Evolutionary conservation across 2,888 invertebrate species (phyloP).

Genomic region (Drosophila aldrichi): DNA sequence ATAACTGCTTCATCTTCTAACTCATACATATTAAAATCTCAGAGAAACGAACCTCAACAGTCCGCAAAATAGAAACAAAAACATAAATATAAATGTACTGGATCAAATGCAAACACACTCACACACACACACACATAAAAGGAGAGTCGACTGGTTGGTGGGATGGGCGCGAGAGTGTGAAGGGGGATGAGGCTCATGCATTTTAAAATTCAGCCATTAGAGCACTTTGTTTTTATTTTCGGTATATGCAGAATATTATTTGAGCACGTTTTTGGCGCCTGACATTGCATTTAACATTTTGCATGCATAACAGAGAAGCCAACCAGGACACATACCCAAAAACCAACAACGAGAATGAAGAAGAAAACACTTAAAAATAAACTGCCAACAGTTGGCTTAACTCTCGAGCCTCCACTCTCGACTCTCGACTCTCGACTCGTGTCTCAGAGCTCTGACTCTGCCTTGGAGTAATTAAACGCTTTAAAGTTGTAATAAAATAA

Average conservation of each 20-base stretch:
- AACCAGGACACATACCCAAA: constrained; percentile 12
- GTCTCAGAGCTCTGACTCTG: not conserved
- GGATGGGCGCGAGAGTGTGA: not conserved
- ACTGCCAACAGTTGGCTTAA: constrained; percentile 25
- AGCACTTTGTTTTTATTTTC: constrained; percentile 65
- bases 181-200: constrained; percentile 58
- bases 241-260: constrained; percentile 77
- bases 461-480: constrained; percentile 63
- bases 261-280: constrained; percentile 55
- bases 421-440: constrained; percentile 3
- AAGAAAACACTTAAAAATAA: constrained; percentile 30
- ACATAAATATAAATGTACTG: constrained; percentile 40
- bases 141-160: not conserved
- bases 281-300: constrained; percentile 75
- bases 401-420: not conserved
- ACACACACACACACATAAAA: constrained; percentile 13
- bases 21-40: constrained; percentile 79
- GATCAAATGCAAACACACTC: constrained; percentile 28
- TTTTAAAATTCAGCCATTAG: constrained; percentile 77
- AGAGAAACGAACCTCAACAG: constrained; percentile 77
- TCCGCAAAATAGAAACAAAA: constrained; percentile 48
- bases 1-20: constrained; percentile 75
- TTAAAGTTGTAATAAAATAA: constrained; percentile 41
- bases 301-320: constrained; percentile 48
- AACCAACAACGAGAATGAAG: not conserved